A percentile compares a stretch with the other conserved stretches of the same genome.
Conservation (phyloP, 1,140 invertebrate genomes). For the Probaryconus sp. region DNA sequence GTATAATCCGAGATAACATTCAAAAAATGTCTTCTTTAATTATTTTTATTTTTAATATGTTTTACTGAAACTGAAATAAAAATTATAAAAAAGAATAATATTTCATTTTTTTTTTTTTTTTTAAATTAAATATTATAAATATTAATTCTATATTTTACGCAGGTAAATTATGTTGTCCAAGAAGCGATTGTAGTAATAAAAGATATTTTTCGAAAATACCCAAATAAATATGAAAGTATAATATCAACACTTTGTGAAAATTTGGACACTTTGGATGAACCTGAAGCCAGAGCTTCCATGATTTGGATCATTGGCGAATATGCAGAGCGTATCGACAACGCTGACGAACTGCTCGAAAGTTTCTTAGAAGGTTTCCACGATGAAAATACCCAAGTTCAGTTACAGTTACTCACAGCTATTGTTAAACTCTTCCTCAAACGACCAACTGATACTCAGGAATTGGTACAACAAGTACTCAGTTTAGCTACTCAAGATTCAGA, state of each 20-base stretch:
- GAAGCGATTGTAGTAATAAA: constrained; percentile 99
- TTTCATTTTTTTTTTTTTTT: neutral
- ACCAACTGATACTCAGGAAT: constrained; percentile 98
- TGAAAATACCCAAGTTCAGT: constrained; percentile 99
- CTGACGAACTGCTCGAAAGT: constrained; percentile 98
- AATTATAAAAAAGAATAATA: too few species aligned
- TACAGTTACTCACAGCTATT: constrained; percentile 97
- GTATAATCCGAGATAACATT: too few species aligned
- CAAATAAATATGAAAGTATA: constrained; percentile 99
- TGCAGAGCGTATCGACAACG: constrained; percentile 99
- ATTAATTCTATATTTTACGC: constrained; percentile 22
- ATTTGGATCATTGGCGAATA: constrained; percentile 99
- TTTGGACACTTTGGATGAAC: constrained; percentile 98
- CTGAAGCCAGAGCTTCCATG: constrained; percentile 99
- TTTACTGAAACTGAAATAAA: too few species aligned
- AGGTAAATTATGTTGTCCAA: constrained; percentile 99
- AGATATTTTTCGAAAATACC: constrained; percentile 99
- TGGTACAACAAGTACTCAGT: constrained; percentile 96
- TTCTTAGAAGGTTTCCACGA: constrained; percentile 99
- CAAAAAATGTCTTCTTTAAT: too few species aligned
- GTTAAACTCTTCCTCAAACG: constrained; percentile 99
- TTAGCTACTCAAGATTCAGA: constrained; percentile 99
- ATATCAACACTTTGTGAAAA: constrained; percentile 99
- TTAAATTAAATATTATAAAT: too few species aligned
- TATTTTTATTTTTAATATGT: too few species aligned